Conservation (phyloP, 2,888 invertebrate species). For the Ctenicera cuprea region DNA sequence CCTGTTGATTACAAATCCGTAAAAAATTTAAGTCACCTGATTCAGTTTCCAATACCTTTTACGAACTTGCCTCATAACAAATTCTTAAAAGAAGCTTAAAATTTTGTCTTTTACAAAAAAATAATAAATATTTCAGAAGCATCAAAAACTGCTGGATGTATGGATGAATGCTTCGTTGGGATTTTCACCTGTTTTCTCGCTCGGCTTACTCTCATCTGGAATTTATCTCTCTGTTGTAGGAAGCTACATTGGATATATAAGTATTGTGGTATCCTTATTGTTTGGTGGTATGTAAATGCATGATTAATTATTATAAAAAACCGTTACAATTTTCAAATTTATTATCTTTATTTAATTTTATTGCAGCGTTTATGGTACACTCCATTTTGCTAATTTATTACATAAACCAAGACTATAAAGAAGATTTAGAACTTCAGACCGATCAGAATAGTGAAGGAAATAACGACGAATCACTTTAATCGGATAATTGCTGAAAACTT, state of each 20-base stretch:
- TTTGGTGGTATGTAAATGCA: slow-evolving; percentile 34
- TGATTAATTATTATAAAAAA: no score
- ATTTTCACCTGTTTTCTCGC: slow-evolving; percentile 12
- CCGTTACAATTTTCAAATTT: no score
- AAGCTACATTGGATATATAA: slow-evolving; percentile 17
- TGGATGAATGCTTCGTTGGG: slow-evolving; percentile 23
- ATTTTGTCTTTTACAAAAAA: no score
- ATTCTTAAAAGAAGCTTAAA: no score
- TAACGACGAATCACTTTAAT: background rate
- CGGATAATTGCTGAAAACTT: no score
- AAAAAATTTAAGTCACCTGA: no score
- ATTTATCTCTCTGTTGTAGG: slow-evolving; percentile 32
- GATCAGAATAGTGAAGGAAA: background rate
- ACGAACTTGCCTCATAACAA: no score
- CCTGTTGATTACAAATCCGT: no score
- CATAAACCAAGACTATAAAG: background rate
- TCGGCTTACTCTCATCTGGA: slow-evolving; percentile 28
- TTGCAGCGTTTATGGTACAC: slow-evolving; percentile 10
- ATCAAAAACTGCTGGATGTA: slow-evolving; percentile 1
- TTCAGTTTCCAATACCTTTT: no score
- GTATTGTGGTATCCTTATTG: slow-evolving; percentile 24
- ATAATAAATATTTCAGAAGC: slow-evolving; percentile 28
- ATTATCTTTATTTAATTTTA: no score
- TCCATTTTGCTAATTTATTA: slow-evolving; percentile 4
- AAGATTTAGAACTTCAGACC: background rate